A percentile compares a stretch with the other conserved stretches of the same genome.
phyloP scores from a whole-genome alignment of 2,797 vertebrate genomes.

The Sebastes oblongus region DNA sequence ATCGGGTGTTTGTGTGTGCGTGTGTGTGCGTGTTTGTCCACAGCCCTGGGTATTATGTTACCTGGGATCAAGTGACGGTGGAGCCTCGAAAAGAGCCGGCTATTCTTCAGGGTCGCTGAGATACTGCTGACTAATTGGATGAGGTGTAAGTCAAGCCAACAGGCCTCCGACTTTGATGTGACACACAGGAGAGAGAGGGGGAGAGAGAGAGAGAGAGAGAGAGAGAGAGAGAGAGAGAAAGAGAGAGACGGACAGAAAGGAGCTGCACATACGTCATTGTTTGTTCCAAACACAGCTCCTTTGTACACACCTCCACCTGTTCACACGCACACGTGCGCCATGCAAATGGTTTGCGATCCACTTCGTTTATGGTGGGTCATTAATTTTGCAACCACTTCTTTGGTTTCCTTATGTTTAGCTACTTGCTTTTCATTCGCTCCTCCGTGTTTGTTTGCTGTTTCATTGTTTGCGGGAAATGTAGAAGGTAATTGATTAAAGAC shows the following conservation, averaged over 20 bases:
- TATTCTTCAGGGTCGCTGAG: constrained; percentile 88
- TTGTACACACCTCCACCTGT: constrained; percentile 81
- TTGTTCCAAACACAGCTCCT: constrained; percentile 80
- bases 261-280: constrained; percentile 55
- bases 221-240: constrained; percentile 31
- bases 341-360: constrained; percentile 83
- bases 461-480: constrained; percentile 58
- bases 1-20: constrained; percentile 55
- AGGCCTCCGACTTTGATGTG: constrained; percentile 89
- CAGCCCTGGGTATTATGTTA: constrained; percentile 79
- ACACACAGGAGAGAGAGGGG: constrained; percentile 67
- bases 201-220: constrained; percentile 1
- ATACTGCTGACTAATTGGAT: constrained; percentile 96
- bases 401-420: constrained; percentile 82
- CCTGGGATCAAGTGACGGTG: constrained; percentile 89
- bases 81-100: constrained; percentile 76
- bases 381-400: constrained; percentile 88
- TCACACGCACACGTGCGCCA: constrained; percentile 6
- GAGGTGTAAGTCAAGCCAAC: constrained; percentile 94
- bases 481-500: constrained; percentile 47
- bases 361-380: constrained; percentile 84
- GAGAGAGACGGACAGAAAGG: constrained; percentile 19
- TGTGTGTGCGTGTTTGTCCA: constrained; percentile 29
- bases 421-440: constrained; percentile 81
- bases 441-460: constrained; percentile 74